Percentiles rank a stretch among this genome's conserved stretches.
These are phyloP conservation scores for Enteromius viviparus DNA, from an alignment of 2,797 vertebrate species.

Conservation along the genomic window DNA sequence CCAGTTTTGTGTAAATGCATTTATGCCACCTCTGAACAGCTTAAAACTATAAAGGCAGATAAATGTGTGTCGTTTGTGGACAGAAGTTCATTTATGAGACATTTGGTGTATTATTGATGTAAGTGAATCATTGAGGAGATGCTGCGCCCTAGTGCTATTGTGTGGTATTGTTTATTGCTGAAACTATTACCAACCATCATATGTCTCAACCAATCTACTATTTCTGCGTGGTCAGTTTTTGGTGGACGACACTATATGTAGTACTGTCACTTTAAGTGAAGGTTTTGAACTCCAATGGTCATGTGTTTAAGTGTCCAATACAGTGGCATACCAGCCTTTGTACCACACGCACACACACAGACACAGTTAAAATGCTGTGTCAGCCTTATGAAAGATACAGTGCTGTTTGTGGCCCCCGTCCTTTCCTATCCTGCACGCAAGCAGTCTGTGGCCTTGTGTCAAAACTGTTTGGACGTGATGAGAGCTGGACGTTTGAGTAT, in stretches of 20 bases:
- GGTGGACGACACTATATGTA: neutral
- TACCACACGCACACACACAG: slow-evolving; percentile 42
- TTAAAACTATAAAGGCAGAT: neutral
- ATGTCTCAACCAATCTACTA: neutral
- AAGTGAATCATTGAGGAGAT: neutral
- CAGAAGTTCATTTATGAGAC: neutral
- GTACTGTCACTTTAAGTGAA: slow-evolving; percentile 42
- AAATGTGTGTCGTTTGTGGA: neutral
- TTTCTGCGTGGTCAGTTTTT: neutral
- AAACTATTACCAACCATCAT: neutral
- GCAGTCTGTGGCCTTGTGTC: slow-evolving; percentile 1
- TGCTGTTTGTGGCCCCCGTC: slow-evolving; percentile 34
- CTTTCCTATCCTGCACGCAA: slow-evolving; percentile 12
- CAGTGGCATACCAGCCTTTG: slow-evolving; percentile 71
- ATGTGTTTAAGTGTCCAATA: slow-evolving; percentile 65
- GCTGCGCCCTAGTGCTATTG: neutral
- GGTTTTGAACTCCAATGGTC: slow-evolving; percentile 49
- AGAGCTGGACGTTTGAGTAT: neutral
- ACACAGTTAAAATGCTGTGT: slow-evolving; percentile 49
- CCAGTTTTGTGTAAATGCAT: neutral
- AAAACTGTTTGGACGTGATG: neutral
- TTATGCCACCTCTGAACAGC: neutral
- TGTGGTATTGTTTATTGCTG: slow-evolving; percentile 8
- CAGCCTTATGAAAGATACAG: slow-evolving; percentile 44
- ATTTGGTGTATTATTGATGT: neutral